Base-by-base conservation (phyloP, 2,797 vertebrate species). In the Aotus griseimembra region DNA sequence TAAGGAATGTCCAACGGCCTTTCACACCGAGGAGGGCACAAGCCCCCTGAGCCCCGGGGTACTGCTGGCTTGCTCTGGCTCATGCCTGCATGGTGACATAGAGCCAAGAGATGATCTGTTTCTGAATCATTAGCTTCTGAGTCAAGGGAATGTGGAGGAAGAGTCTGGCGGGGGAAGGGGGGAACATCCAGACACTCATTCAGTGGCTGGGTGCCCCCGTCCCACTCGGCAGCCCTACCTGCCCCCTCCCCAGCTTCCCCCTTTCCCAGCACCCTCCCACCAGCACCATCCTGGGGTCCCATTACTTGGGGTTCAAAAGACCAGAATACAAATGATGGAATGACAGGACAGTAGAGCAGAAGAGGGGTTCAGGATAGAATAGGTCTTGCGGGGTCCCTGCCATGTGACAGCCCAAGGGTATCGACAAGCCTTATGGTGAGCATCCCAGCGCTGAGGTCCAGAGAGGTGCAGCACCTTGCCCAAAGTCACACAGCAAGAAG, bases 401-500 rank as follows among this genome's bases (percentile, higher is more conserved):
- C 8, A 3, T 1, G 22, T 1, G 36, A 46, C 2, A 30, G 39
- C 41, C 44, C 41, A 0, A 33, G 36, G 28, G 70, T 67, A 41
- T 6, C 22, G 39, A 61, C 2, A 26, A 41, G 46, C n/a, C 50
- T 22, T 12, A 46, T 20, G 13, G 24, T 2, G 33, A 84, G 26
- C 1, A 0, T 50, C 11, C 46, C 61, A 0, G 7, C 15, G 24
- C 39, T 50, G 50, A 79, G 48, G 33, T 81, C 80, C 87, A 90
- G 72, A 82, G 77, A 85, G 52, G 83, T 41, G 4, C 22, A 50
- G 20, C 1, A 1, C 20, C n/a, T 84, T 30, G 11, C 39, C 70
- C 39, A 80, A 87, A 67, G 57, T 84, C 67, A 79, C 86, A 70
- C 52, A 90, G 61, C 92, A 55, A 13, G 41, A 46, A 55, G 70